phyloP scores from a whole-genome alignment of 2,797 vertebrate genomes.

The Diceros bicornis region DNA sequence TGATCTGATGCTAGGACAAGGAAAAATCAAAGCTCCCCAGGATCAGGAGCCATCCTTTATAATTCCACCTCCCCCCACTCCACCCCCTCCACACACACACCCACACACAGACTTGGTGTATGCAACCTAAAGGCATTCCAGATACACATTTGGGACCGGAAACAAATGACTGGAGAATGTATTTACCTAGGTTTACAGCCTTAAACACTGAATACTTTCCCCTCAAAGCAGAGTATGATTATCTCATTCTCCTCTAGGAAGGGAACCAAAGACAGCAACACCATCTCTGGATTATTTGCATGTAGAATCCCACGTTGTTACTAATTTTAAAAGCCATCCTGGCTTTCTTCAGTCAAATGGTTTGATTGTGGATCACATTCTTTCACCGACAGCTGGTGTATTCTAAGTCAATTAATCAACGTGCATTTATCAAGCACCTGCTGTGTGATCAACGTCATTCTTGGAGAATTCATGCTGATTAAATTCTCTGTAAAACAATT shows the following conservation, averaged over 20 bases:
- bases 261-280: constrained; percentile 26
- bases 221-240: constrained; percentile 30
- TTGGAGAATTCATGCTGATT: constrained; percentile 82
- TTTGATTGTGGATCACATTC: constrained; percentile 83
- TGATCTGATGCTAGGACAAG: not conserved
- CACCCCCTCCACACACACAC: accelerated
- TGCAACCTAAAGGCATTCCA: not conserved
- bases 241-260: constrained; percentile 47
- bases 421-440: constrained; percentile 85
- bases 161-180: not conserved
- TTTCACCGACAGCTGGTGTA: constrained; percentile 82
- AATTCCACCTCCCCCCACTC: not conserved
- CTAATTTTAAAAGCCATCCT: constrained; percentile 82
- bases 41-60: not conserved
- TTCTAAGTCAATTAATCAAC: constrained; percentile 86
- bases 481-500: constrained; percentile 81
- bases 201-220: constrained; percentile 42
- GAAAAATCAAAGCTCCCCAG: constrained; percentile 16
- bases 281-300: constrained; percentile 67
- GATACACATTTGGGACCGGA: not conserved
- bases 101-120: not conserved
- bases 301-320: constrained; percentile 64
- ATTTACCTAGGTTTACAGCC: not conserved
- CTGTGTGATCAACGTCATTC: constrained; percentile 82
- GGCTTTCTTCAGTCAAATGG: constrained; percentile 80